Percentiles rank a stretch among this genome's conserved stretches.
phyloP scores from a whole-genome alignment of 1,140 invertebrate genomes.

The Papilio polytes region DNA sequence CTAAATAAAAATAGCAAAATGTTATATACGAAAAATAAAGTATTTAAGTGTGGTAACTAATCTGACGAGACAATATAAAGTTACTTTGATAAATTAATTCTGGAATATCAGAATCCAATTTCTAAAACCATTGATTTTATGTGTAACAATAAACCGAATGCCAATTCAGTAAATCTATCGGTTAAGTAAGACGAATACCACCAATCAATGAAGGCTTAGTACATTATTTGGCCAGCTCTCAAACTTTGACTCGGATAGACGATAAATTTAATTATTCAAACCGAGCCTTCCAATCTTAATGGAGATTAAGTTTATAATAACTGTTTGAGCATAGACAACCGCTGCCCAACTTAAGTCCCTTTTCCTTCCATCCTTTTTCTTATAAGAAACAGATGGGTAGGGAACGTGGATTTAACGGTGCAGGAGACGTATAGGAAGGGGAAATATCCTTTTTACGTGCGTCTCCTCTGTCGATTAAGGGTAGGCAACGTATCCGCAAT shows the following conservation, averaged over 20 bases:
- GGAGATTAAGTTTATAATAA: conserved; percentile 6
- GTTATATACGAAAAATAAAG: background rate
- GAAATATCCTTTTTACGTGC: too few species aligned
- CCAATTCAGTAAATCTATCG: background rate
- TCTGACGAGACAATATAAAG: background rate
- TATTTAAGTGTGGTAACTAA: background rate
- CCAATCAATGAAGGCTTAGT: conserved; percentile 7
- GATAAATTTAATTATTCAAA: background rate
- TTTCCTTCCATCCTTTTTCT: too few species aligned
- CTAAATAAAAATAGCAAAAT: background rate
- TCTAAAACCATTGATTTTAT: background rate
- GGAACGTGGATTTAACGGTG: too few species aligned
- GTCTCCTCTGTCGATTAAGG: too few species aligned
- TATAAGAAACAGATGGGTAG: too few species aligned
- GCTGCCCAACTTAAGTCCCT: too few species aligned
- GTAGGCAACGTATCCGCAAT: too few species aligned
- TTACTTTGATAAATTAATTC: background rate
- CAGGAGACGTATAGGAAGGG: too few species aligned
- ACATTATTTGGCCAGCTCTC: conserved; percentile 16
- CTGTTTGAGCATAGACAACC: background rate
- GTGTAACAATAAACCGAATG: background rate
- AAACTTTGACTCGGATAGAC: conserved; percentile 14
- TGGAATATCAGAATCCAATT: background rate
- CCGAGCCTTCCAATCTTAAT: conserved; percentile 2
- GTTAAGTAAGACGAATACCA: background rate